phyloP scores from a whole-genome alignment of 2,888 invertebrate species.

The Andrena haemorrhoa region DNA sequence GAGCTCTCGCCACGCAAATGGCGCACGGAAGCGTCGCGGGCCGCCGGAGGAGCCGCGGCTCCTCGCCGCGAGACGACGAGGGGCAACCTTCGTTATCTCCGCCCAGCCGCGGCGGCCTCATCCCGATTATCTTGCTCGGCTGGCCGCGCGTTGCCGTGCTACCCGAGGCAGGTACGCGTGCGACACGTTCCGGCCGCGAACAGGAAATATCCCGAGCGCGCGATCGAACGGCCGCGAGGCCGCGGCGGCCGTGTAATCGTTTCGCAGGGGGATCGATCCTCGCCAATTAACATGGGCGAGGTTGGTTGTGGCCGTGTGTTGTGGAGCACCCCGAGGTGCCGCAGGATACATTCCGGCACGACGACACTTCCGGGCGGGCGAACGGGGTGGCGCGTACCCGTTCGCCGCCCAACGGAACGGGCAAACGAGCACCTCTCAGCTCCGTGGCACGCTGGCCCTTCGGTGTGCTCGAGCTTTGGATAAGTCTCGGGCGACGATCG shows the following conservation, averaged over 20 bases:
- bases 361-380: slow-evolving; percentile 5
- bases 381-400: not conserved
- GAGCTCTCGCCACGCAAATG: slow-evolving; percentile 48
- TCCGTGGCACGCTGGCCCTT: not conserved
- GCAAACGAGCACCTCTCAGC: not conserved
- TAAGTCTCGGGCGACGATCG: not conserved
- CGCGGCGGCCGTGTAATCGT: slow-evolving; percentile 58
- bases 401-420: slow-evolving; percentile 30
- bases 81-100: slow-evolving; percentile 35
- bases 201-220: slow-evolving; percentile 25
- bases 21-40: slow-evolving; percentile 30
- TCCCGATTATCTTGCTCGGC: slow-evolving; percentile 9
- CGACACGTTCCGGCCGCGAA: not conserved
- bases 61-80: slow-evolving; percentile 6
- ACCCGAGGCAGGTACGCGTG: not conserved
- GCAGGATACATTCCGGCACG: slow-evolving; percentile 32
- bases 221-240: slow-evolving; percentile 57
- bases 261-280: slow-evolving; percentile 57
- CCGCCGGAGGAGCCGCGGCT: not conserved
- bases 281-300: slow-evolving; percentile 66
- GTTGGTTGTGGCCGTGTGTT: slow-evolving; percentile 58
- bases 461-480: no score
- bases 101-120: slow-evolving; percentile 15
- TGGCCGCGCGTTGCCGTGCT: slow-evolving; percentile 5
- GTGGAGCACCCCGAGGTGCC: slow-evolving; percentile 33